These are phyloP conservation scores for Idaea dimidiata DNA, from an alignment of 2,888 invertebrate species.

Conservation along the genomic window DNA sequence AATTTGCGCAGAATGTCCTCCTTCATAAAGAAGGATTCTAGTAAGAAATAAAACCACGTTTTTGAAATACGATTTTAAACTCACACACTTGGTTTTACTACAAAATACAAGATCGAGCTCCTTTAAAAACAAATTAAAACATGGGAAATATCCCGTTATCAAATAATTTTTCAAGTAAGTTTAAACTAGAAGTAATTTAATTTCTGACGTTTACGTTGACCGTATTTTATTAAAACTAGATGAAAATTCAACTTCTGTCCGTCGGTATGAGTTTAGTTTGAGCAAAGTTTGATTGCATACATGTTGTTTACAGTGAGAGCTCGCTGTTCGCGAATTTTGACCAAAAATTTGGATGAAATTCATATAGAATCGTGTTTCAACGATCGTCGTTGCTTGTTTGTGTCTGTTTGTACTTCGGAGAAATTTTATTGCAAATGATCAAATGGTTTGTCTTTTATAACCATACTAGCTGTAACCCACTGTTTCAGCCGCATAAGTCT, in stretches of 20 bases:
- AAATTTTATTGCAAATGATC: background rate
- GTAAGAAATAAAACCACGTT: too few species aligned
- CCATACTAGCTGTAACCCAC: background rate
- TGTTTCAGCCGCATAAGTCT: too few species aligned
- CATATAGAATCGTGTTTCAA: background rate
- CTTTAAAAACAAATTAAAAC: too few species aligned
- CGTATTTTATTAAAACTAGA: slow-evolving; percentile 8
- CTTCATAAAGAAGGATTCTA: too few species aligned
- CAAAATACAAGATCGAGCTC: too few species aligned
- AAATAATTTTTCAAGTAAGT: too few species aligned
- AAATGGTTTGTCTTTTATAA: background rate
- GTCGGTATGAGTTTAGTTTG: slow-evolving; percentile 27
- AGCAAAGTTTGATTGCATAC: slow-evolving; percentile 30
- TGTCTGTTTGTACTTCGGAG: background rate
- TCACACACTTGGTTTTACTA: too few species aligned
- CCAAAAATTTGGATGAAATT: background rate
- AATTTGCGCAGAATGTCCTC: too few species aligned
- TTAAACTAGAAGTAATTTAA: too few species aligned
- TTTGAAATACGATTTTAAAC: too few species aligned
- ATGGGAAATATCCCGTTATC: too few species aligned
- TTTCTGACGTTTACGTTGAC: background rate
- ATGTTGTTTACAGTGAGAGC: background rate
- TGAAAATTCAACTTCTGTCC: slow-evolving; percentile 28
- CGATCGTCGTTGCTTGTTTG: background rate
- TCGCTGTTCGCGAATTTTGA: background rate